Base-by-base conservation (phyloP, 2,888 invertebrate species). In the Lasius platythorax region DNA sequence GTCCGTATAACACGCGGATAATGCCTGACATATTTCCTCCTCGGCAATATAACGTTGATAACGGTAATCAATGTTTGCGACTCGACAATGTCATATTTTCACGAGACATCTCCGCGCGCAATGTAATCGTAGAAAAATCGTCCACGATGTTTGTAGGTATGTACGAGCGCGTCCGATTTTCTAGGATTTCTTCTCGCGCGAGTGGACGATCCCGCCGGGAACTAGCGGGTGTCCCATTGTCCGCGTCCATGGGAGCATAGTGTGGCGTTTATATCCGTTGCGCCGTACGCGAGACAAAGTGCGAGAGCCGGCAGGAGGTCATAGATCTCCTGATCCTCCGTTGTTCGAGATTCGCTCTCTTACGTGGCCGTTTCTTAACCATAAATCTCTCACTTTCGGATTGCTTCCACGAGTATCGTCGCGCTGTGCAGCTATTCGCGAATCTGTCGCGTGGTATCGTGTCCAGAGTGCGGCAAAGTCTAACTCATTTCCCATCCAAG, bases 381-480 rank as follows among this genome's bases (percentile, higher is more conserved):
- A 86, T 90, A 89, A 88, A 90, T 90, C 90, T 89, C 86, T 88
- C 88, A 85, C 90, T 90, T 88, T 87, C 81, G 78, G 87, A 88
- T 90, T 89, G 89, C 87, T 56, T 86, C 70, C 83, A 70, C 64
- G 79, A 43, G 74, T 70, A 70, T 68, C 50, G 74, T 64, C 56
- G 56, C 63, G 30, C 56, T 15, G 63, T 61, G 43, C 78, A 37
- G 61, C 46, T 64, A 56, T 70, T 72, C 74, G 75, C 33, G 61
- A 53, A 66, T 64, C 68, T 56, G 70, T 66, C 76, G 79, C 74
- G 58, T 11, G 50, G 53, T 67, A 67, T 43, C 58, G 70, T 28
- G 61, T 40, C 37, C 23, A 40, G 43, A 53, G 37, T 6, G 15
- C 28, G 46, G 18, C 53, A 63, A 81, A 79, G 63, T 88, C 87